Evolutionary conservation across 2,888 invertebrate species (phyloP), one percentile per base, ranked within the genome.

Genomic region (Acronicta psi): DNA sequence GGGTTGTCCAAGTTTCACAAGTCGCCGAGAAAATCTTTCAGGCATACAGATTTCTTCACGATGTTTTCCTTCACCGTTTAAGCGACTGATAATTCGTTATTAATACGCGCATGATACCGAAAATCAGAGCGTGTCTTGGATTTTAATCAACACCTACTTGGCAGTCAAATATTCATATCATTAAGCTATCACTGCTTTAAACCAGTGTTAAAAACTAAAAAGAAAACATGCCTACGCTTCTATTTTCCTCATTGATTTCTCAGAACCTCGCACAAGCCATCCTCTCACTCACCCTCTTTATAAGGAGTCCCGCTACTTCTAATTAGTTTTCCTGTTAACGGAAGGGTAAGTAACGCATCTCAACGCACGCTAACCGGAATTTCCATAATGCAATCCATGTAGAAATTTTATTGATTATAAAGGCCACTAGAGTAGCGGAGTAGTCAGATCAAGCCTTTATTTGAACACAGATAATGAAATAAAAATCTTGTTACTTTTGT

Each of bases 401-500:
- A 64, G 68, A 71, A 68, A 75, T 55, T 62, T 68, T 65, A 62
- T 67, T 59, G 57, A 67, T 62, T 45, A 37, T 36, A 50, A 47
- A 59, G 80, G 85, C 83, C 80, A 78, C 47, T 49, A 75, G 61
- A 78, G n/a, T 0, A 55, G 80, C 81, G 77, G 55, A n/a, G 7
- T 17, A 13, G 7, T 16, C 23, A 23, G 50, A 55, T 10, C 2
- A 29, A 29, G 29, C 3, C 29, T 23, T 23, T 9, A 25, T 25
- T 8, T 8, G 1, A 25, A 7, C 25, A 25, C 25, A 1, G 25
- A 25, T 25, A 20, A n/a, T n/a, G n/a, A n/a, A n/a, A n/a, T n/a
- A n/a, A n/a, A n/a, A n/a, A n/a, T n/a, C n/a, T n/a, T n/a, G n/a
- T n/a, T n/a, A n/a, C n/a, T n/a, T n/a, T n/a, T n/a, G n/a, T n/a